Conservation (phyloP, 2,113 vertebrate genomes). For the Tenebrosternarchus preto region DNA sequence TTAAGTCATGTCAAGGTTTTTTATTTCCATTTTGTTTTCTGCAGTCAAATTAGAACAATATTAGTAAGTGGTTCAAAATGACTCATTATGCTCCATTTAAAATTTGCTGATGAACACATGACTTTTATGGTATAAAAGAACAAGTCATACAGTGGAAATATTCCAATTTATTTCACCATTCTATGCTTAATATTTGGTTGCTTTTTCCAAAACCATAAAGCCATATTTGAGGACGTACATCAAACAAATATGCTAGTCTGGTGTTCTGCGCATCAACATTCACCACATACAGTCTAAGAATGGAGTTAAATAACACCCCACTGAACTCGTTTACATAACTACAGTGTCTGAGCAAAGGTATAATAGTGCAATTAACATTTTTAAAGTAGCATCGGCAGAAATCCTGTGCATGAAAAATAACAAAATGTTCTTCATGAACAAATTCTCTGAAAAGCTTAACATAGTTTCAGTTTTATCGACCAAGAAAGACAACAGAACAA, state of each 20-base stretch:
- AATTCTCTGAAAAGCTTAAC: neutral
- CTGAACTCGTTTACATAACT: slow-evolving; percentile 33
- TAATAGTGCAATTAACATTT: slow-evolving; percentile 47
- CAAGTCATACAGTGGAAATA: neutral
- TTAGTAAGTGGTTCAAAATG: too few species aligned
- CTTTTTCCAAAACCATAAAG: neutral
- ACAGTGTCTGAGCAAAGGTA: slow-evolving; percentile 36
- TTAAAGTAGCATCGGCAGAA: slow-evolving; percentile 4
- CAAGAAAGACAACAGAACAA: neutral
- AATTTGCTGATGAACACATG: too few species aligned
- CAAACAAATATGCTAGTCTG: neutral
- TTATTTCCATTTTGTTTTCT: too few species aligned
- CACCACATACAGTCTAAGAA: neutral
- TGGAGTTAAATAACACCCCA: slow-evolving; percentile 11
- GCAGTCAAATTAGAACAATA: too few species aligned
- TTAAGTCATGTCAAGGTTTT: too few species aligned
- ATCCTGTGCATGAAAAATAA: neutral
- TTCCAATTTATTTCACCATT: neutral
- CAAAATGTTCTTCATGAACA: neutral
- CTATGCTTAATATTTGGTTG: neutral
- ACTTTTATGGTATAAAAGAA: neutral
- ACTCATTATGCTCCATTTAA: too few species aligned
- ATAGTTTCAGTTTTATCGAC: neutral
- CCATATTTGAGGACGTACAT: slow-evolving; percentile 1
- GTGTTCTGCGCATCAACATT: neutral